Evolutionary conservation across 2,888 invertebrate species (phyloP).

Genomic region (Spicauda simplicius): DNA sequence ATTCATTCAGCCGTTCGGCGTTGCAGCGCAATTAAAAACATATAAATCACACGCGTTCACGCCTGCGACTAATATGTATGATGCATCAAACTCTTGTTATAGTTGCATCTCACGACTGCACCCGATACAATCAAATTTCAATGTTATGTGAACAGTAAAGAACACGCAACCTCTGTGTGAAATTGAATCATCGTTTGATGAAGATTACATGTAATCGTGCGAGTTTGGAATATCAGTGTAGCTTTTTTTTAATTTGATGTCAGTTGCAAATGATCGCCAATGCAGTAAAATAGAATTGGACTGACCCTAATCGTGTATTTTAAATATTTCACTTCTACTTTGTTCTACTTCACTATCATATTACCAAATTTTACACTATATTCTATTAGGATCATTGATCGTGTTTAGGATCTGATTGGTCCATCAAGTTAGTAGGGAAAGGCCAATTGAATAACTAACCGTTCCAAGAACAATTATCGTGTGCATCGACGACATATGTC

Average conservation of each 20-base stretch:
- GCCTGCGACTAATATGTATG: constrained; percentile 31
- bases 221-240: not conserved
- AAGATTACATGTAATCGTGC: not conserved
- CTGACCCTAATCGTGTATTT: too few species aligned
- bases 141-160: constrained; percentile 8
- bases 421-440: too few species aligned
- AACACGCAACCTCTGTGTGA: not conserved
- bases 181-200: not conserved
- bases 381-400: too few species aligned
- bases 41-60: constrained; percentile 62
- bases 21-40: constrained; percentile 64
- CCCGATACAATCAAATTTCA: constrained; percentile 13
- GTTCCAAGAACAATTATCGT: too few species aligned
- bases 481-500: too few species aligned
- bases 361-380: too few species aligned
- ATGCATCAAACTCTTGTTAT: constrained; percentile 23
- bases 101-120: constrained; percentile 19
- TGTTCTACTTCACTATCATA: too few species aligned
- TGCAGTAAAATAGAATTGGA: too few species aligned
- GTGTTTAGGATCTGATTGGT: too few species aligned
- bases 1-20: constrained; percentile 52
- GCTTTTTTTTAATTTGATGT: not conserved
- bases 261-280: not conserved
- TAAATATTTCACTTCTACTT: too few species aligned
- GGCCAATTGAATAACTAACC: too few species aligned